Conservation (phyloP, 2,113 vertebrate genomes). For the Phoxinus phoxinus region DNA sequence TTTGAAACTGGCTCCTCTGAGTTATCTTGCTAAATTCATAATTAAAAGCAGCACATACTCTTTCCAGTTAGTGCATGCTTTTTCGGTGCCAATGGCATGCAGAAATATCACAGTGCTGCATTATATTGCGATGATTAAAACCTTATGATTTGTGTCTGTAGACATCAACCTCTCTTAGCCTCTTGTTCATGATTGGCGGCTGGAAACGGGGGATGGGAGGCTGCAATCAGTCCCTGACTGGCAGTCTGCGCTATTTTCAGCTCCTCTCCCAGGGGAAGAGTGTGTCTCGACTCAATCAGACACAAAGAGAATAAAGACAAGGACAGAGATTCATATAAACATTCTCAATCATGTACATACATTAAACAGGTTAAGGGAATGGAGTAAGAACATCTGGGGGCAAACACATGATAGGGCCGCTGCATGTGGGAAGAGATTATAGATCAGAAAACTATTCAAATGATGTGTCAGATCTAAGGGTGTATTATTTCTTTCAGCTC, state of each 20-base stretch:
- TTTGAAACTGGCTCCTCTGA: background rate
- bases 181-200: constrained; percentile 22
- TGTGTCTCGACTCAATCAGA: constrained; percentile 37
- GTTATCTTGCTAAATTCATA: background rate
- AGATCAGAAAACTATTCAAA: background rate
- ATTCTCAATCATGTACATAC: background rate
- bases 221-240: constrained; percentile 45
- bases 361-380: background rate
- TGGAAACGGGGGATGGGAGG: constrained; percentile 15
- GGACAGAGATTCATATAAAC: constrained; percentile 23
- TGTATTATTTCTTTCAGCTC: background rate
- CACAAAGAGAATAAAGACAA: constrained; percentile 45
- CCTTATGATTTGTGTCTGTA: constrained; percentile 36
- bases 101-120: background rate
- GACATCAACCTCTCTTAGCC: constrained; percentile 29
- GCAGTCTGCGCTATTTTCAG: constrained; percentile 53
- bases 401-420: background rate
- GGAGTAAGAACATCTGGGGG: background rate
- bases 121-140: background rate
- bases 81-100: background rate
- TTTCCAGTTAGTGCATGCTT: background rate
- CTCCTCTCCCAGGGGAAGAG: constrained; percentile 29
- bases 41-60: background rate
- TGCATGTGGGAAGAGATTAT: background rate
- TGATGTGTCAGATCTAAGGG: background rate